Percentiles rank a stretch among this genome's conserved stretches.
Evolutionary conservation across 2,888 invertebrate genomes (phyloP).

Genomic region (Metacarcinus magister): DNA sequence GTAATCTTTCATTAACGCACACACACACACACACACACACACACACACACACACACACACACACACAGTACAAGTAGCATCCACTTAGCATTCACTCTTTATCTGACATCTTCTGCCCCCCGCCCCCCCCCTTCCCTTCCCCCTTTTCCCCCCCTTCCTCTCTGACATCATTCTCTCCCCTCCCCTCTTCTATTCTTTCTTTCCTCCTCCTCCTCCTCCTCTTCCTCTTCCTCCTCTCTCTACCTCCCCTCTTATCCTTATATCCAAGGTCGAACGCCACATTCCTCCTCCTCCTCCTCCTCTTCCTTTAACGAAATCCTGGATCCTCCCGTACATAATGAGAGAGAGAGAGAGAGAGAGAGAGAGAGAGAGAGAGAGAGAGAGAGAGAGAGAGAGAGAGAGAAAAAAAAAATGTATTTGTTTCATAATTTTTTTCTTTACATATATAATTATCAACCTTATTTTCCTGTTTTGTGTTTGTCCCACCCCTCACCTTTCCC

Average conservation of each 20-base stretch:
- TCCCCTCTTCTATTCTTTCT: background rate
- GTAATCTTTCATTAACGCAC: background rate
- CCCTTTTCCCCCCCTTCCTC: background rate
- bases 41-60: constrained; percentile 26
- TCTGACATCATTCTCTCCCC: background rate
- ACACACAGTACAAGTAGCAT: constrained; percentile 4
- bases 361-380: constrained; percentile 8
- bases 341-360: constrained; percentile 26
- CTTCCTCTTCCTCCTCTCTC: too few relatives aligned
- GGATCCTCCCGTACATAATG: background rate
- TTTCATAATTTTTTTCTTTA: background rate
- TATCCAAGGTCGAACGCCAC: background rate
- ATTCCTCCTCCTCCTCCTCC: background rate
- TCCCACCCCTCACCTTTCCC: background rate
- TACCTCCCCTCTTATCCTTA: background rate
- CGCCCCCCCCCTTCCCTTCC: background rate
- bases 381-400: too few relatives aligned
- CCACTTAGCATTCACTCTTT: background rate
- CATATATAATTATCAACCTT: background rate
- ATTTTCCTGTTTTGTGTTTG: background rate
- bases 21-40: constrained; percentile 26
- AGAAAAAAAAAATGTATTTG: background rate
- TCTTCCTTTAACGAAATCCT: background rate
- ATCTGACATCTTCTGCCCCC: background rate
- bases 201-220: background rate